Evolutionary conservation across 2,888 invertebrate genomes (phyloP), one percentile per base, ranked within the genome.

Genomic region (Standfussiana lucernea): DNA sequence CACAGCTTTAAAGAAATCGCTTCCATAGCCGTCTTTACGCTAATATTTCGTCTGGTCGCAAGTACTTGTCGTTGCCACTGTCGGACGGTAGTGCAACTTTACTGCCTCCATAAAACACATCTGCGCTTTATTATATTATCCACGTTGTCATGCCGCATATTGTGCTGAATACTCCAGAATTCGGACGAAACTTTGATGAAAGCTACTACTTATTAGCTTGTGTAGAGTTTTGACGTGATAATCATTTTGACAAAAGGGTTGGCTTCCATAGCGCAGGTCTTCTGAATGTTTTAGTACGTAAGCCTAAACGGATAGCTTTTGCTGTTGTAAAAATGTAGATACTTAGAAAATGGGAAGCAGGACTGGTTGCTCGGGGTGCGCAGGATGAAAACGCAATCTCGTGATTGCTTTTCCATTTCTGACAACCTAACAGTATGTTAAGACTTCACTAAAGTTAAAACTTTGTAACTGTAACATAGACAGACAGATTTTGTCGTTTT

Each of bases 71-170:
- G 59, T 15, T 50, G 64, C n/a, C 56, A 75, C 37, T 50, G 35
- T 66, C 69, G 56, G 59, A 50, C 53, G 53, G 71, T 75, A 32
- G 84, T 66, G 74, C 50, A 79, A 75, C 50, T 84, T 84, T 75
- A 84, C 69, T 70, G 70, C 72, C 47, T 4, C 40, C 61, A 78
- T 86, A 86, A 83, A 83, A 72, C 65, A 79, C 84, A 84, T 86
- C 72, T 86, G 84, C 35, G 84, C 59, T 77, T 72, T 68, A 82
- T 75, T 61, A 72, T 79, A 72, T 50, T 68, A 66, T 67, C 40
- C 61, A 59, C 80, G 64, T 42, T 45, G 56, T 37, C 62, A 40
- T 77, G 70, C 50, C 66, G n/a, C 62, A 70, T 72, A 77, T 66
- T 77, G 45, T 37, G 83, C 62, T 59, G 61, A 82, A 65, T 47